Conservation (phyloP, 2,797 vertebrate species). For the Gobionotothen gibberifrons region DNA sequence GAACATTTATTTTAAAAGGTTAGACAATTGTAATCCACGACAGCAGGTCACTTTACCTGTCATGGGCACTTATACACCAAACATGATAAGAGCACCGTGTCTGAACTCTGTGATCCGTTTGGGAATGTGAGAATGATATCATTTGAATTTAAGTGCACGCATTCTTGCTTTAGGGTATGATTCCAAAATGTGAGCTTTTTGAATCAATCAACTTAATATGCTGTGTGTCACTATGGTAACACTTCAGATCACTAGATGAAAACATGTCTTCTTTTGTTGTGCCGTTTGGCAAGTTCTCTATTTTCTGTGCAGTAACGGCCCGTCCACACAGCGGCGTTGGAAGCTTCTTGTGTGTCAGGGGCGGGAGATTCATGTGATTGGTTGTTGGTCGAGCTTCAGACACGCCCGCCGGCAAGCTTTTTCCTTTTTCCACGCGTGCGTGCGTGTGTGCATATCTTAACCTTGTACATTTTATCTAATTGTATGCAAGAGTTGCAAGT, state of each 20-base stretch:
- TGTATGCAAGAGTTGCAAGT: neutral
- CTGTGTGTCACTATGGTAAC: neutral
- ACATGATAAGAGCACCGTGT: conserved; percentile 14
- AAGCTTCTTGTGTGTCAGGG: no score
- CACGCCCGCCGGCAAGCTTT: no score
- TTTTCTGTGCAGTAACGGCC: conserved; percentile 26
- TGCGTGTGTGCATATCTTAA: neutral
- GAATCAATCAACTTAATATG: conserved; percentile 1
- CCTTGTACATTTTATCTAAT: neutral
- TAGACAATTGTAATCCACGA: conserved; percentile 14
- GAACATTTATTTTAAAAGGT: conserved; percentile 37
- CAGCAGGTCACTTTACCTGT: neutral
- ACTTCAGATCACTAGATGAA: conserved; percentile 11
- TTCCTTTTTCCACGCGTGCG: no score
- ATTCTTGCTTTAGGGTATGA: conserved; percentile 4
- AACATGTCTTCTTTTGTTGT: neutral
- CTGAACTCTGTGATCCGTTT: conserved; percentile 11
- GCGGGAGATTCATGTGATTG: no score
- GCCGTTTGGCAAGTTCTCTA: neutral
- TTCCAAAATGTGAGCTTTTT: conserved; percentile 20
- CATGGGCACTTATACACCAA: neutral
- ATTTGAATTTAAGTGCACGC: conserved; percentile 17
- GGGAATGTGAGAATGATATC: conserved; percentile 8
- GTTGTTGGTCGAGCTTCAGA: no score
- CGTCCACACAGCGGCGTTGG: no score